Conservation (phyloP, 2,888 invertebrate species). For the Perdita meconis region DNA sequence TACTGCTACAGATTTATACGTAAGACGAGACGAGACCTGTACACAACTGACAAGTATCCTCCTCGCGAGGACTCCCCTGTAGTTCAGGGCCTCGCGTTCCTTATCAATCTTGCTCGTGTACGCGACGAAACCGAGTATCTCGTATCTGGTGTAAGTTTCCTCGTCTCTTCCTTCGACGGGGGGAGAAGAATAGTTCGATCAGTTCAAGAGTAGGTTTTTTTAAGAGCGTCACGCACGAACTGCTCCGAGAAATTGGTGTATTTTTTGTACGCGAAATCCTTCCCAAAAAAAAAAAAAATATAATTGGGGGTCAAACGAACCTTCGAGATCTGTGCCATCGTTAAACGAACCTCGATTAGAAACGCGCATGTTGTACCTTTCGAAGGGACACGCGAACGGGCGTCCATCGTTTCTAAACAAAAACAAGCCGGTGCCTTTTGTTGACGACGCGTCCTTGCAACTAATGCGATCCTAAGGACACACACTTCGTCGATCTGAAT, state of each 20-base stretch:
- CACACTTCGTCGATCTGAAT: conserved; percentile 13
- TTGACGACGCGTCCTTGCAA: conserved; percentile 45
- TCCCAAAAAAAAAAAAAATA: too few species aligned
- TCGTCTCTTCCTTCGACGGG: neutral
- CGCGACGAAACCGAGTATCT: conserved; percentile 7
- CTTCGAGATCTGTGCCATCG: neutral
- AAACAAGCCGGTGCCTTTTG: conserved; percentile 59
- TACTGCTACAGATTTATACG: conserved; percentile 89
- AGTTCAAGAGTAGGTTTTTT: conserved; percentile 19
- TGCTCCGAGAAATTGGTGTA: conserved; percentile 23
- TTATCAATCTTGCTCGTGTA: conserved; percentile 20
- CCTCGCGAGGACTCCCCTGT: neutral
- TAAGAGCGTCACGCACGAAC: conserved; percentile 12
- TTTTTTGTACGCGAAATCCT: conserved; percentile 32
- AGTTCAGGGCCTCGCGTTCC: conserved; percentile 1
- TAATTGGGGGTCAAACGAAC: neutral
- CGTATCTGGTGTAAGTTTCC: neutral
- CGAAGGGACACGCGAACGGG: conserved; percentile 23
- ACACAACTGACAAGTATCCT: conserved; percentile 22
- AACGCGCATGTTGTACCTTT: conserved; percentile 14
- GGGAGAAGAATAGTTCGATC: conserved; percentile 6
- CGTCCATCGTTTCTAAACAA: conserved; percentile 52
- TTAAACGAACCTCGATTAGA: conserved; percentile 8
- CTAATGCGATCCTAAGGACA: conserved; percentile 9
- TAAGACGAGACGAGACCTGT: conserved; percentile 78